Percentiles rank a stretch among this genome's conserved stretches.
Conservation (phyloP, 30 jellyfish, hydroid and myxozoan species). For the Pelagia noctiluca region DNA sequence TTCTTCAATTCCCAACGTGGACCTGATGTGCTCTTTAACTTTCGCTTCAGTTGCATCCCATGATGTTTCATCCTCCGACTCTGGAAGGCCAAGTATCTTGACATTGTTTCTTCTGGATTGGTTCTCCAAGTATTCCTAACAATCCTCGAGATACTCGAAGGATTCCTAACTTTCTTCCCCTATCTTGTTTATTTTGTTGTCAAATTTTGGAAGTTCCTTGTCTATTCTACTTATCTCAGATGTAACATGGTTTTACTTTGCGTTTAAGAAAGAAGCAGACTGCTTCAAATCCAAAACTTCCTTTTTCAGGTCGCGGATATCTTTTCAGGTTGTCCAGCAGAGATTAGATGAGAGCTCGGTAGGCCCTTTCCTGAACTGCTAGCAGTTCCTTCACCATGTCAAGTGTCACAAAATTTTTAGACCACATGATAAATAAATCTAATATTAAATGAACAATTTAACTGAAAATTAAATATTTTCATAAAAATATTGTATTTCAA, state of each 20-base stretch:
- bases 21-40: background rate
- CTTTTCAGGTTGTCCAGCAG: background rate
- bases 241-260: background rate
- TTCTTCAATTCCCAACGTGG: background rate
- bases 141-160: slow-evolving; percentile 1
- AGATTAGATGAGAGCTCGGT: too few species aligned
- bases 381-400: slow-evolving; percentile 1
- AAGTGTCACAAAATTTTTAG: background rate
- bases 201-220: background rate
- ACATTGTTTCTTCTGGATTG: background rate
- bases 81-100: background rate
- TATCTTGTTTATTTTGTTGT: background rate
- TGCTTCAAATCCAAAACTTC: background rate
- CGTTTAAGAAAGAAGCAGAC: background rate
- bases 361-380: slow-evolving; percentile 9
- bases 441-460: background rate
- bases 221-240: background rate
- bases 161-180: background rate
- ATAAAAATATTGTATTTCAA: too few species aligned
- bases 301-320: slow-evolving; percentile 2
- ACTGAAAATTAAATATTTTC: background rate
- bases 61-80: background rate
- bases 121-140: background rate
- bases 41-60: slow-evolving; percentile 1
- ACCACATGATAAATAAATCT: background rate